phyloP scores from a whole-genome alignment of 2,113 vertebrate genomes.

The Embiotoca jacksoni region DNA sequence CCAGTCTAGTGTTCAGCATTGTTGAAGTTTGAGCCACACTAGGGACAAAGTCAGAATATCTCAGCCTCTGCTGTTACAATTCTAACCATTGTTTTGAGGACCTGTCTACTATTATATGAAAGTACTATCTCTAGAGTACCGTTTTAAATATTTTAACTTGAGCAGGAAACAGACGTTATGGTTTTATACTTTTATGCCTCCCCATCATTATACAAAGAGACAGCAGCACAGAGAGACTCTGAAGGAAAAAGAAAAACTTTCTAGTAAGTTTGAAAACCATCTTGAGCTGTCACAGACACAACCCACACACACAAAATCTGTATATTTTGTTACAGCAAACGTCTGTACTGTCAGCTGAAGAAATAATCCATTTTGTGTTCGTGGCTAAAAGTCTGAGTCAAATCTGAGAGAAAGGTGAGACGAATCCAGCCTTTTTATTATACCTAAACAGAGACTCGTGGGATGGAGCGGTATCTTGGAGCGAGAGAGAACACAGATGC shows the following conservation, averaged over 20 bases:
- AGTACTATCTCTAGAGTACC: neutral
- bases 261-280: constrained; percentile 3
- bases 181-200: neutral
- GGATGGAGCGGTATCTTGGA: constrained; percentile 45
- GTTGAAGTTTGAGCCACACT: too few relatives aligned
- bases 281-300: constrained; percentile 12
- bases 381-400: constrained; percentile 18
- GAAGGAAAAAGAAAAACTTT: constrained; percentile 28
- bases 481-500: constrained; percentile 65
- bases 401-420: constrained; percentile 28
- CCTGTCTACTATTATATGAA: neutral
- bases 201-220: constrained; percentile 5
- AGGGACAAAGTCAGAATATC: neutral
- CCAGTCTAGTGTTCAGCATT: too few relatives aligned
- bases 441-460: constrained; percentile 52
- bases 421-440: constrained; percentile 7
- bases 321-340: constrained; percentile 16
- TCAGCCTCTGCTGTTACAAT: neutral
- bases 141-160: constrained; percentile 1
- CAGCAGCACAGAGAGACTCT: neutral
- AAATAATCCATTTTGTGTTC: constrained; percentile 17
- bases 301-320: neutral
- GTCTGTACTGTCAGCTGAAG: neutral
- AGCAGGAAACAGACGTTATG: neutral
- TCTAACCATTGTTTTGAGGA: too few relatives aligned